Evolutionary conservation across 2,888 invertebrate species (phyloP), one percentile per base, ranked within the genome.

Genomic region (Villa cingulata): DNA sequence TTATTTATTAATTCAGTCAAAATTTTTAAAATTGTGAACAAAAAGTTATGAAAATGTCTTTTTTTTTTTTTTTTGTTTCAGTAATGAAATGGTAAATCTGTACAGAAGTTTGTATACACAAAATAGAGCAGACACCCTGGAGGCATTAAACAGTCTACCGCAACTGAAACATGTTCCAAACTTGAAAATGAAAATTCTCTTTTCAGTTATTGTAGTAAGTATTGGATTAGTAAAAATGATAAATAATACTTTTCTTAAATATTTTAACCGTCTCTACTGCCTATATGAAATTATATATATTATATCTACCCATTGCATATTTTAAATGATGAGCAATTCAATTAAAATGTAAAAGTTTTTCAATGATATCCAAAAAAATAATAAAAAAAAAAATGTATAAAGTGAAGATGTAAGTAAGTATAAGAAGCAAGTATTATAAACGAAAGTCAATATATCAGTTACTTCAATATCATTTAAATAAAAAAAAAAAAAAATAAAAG

Each of bases 181-280:
- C 61, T 77, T 96, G 54, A 95, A 96, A 72, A 82, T 85, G 59
- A 96, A 95, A 75, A 88, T 96, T 56, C 78, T 96, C 55, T 95
- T 95, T 72, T 95, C 94, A 50, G 88, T 94, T 49, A 83, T 92
- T 57, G 95, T 95, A 72, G 95, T 95, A 71, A 82, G 88, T 78
- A 57, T 29, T 29, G 38, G n/a, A n/a, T n/a, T n/a, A n/a, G n/a
- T n/a, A n/a, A n/a, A n/a, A n/a, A n/a, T n/a, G n/a, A n/a, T n/a
- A n/a, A n/a, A n/a, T n/a, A n/a, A n/a, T n/a, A n/a, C n/a, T n/a
- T n/a, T n/a, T n/a, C n/a, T n/a, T n/a, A n/a, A n/a, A n/a, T n/a
- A n/a, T n/a, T n/a, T n/a, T n/a, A n/a, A n/a, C n/a, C n/a, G n/a
- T n/a, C n/a, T n/a, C n/a, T n/a, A n/a, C n/a, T n/a, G n/a, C n/a